Base-by-base conservation (phyloP, 37 sponge, comb jelly and placozoan species). In the Lycopodina hypogea region DNA sequence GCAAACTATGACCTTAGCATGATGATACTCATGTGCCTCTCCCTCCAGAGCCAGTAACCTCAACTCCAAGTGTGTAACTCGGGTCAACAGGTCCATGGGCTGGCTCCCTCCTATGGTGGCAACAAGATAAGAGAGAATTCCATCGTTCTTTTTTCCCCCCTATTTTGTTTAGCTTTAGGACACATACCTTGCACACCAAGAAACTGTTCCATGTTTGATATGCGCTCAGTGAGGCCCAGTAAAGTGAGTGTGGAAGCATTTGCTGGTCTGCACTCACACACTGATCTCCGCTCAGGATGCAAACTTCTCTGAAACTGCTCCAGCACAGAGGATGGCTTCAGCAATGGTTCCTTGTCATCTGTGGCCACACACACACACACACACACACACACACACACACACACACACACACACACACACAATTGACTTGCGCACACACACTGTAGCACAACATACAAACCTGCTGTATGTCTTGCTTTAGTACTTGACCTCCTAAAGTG, bases 41-140 rank as follows among this genome's bases (percentile, higher is more conserved):
- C 81, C 75, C 57, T 86, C 87, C n/a, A 86, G 19, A 11, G 65
- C 58, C 48, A 86, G 63, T 29, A 86, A 41, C 23, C 75, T 79
- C 65, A 53, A 65, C 63, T 86, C 87, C 33, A 86, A 56, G 12
- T 57, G 55, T 4, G 53, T 51, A 35, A 86, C 70, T 45, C 87
- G 65, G 62, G 75, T 75, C 21, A 86, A 28, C 52, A 86, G 42
- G 32, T 84, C 78, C 42, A 57, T 22, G 78, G 84, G 30, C 71
- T 81, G 52, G 23, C 15, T 18, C 72, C 71, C 4, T 48, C 81
- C 69, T 40, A 12, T 35, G 34, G 26, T 23, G 42, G 35, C 0
- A 23, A 29, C 41, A 40, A 33, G 7, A 39, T 1, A 7, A 60
- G 14, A 0, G 37, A 21, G 76, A 38, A 2, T 34, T 2, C 8